A percentile compares a stretch with the other conserved stretches of the same genome.
Conservation (phyloP, 2,888 invertebrate genomes). For the Pammene aurita region DNA sequence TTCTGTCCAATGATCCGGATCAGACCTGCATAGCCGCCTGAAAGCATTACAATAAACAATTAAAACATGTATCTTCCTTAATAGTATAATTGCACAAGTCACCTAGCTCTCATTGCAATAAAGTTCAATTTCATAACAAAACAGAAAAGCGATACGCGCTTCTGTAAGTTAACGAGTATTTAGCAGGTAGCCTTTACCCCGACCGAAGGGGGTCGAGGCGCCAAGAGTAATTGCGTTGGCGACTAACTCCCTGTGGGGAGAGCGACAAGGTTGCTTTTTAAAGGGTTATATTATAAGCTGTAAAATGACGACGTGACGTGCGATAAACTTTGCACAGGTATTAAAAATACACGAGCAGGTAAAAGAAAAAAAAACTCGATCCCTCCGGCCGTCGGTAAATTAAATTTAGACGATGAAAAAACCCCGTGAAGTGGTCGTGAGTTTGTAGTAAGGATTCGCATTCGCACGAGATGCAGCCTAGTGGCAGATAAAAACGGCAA, state of each 20-base stretch:
- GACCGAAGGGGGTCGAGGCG: conserved; percentile 28
- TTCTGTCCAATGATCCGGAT: conserved; percentile 27
- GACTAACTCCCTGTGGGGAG: conserved; percentile 37
- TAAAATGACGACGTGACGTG: conserved; percentile 39
- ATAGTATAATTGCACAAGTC: neutral
- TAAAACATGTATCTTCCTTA: neutral
- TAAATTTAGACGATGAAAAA: conserved; percentile 40
- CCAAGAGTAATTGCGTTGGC: conserved; percentile 36
- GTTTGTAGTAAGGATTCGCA: conserved; percentile 20
- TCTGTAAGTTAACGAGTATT: conserved; percentile 14
- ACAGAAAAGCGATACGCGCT: neutral
- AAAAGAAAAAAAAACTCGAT: conserved; percentile 33
- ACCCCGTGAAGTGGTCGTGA: conserved; percentile 13
- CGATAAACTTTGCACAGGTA: conserved; percentile 39
- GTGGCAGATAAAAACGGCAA: no score
- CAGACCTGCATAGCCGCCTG: conserved; percentile 17
- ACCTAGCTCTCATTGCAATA: neutral
- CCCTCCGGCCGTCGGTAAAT: conserved; percentile 28
- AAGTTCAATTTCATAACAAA: conserved; percentile 1
- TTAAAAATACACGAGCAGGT: conserved; percentile 41
- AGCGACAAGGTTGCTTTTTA: conserved; percentile 31
- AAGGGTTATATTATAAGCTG: conserved; percentile 36
- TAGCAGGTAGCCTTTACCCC: conserved; percentile 28
- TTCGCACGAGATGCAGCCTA: conserved; percentile 22
- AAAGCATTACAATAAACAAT: neutral